A percentile compares a stretch with the other conserved stretches of the same genome.
phyloP scores from a whole-genome alignment of 2,113 vertebrate species.

The Cavia porcellus region DNA sequence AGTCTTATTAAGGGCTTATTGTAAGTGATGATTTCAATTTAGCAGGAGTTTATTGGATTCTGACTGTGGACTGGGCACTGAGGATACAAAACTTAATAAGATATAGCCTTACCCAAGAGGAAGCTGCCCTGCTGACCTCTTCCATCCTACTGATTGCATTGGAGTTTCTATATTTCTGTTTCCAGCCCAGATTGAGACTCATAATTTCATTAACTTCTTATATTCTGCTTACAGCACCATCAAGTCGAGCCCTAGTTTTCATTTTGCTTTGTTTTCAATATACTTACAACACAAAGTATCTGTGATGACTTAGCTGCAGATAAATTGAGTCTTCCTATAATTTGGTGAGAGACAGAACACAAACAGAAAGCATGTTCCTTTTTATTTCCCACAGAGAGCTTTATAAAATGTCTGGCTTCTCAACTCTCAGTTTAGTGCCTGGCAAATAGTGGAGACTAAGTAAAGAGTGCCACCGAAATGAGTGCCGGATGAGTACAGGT shows the following conservation, averaged over 20 bases:
- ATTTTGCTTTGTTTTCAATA: constrained; percentile 8
- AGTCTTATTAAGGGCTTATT: constrained; percentile 67
- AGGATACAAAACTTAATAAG: constrained; percentile 68
- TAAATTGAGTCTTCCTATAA: constrained; percentile 45
- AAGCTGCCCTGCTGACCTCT: constrained; percentile 56
- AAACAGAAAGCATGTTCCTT: not conserved
- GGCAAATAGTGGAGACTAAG: not conserved
- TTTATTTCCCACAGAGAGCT: not conserved
- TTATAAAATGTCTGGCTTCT: not conserved
- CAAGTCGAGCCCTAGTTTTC: not conserved
- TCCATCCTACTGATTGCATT: constrained; percentile 33
- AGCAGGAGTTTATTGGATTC: constrained; percentile 74
- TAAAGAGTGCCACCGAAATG: not conserved
- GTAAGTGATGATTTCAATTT: constrained; percentile 77
- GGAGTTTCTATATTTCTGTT: constrained; percentile 69
- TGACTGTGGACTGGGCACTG: constrained; percentile 11
- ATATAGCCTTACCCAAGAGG: constrained; percentile 29
- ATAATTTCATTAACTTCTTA: constrained; percentile 62
- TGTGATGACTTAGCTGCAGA: constrained; percentile 13
- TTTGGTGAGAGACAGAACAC: not conserved
- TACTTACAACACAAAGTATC: constrained; percentile 2
- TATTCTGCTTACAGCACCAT: constrained; percentile 54
- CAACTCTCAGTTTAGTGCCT: not conserved
- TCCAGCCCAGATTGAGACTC: not conserved
- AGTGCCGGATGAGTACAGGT: not conserved